Evolutionary conservation across 2,888 invertebrate species (phyloP).

Genomic region (Melitaea athalia): DNA sequence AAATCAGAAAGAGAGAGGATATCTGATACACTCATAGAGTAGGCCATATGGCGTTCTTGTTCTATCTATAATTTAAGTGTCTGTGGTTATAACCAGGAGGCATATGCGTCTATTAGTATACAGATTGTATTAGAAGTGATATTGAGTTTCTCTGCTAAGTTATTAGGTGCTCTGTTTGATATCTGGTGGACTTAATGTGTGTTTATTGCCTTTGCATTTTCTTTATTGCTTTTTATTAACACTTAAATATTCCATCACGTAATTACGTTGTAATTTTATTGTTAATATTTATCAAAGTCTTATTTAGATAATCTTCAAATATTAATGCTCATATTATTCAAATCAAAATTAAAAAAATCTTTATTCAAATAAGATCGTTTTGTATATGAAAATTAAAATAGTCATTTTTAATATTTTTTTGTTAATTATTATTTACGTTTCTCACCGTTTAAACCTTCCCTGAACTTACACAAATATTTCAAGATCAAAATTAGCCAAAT

Average conservation of each 20-base stretch:
- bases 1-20: neutral
- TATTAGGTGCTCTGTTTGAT: conserved; percentile 7
- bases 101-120: conserved; percentile 24
- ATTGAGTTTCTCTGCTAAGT: conserved; percentile 14
- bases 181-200: neutral
- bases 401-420: no score
- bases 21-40: neutral
- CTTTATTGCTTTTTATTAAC: neutral
- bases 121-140: conserved; percentile 30
- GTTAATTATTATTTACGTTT: no score
- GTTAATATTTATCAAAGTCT: no score
- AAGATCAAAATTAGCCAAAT: no score
- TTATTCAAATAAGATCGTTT: no score
- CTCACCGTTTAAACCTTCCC: no score
- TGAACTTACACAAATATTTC: no score
- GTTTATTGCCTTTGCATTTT: neutral
- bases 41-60: neutral
- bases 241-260: neutral
- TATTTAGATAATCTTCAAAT: no score
- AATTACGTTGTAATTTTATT: neutral
- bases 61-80: neutral
- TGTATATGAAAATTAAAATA: no score
- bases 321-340: no score
- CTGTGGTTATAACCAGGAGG: conserved; percentile 14
- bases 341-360: no score